Percentiles rank a stretch among this genome's conserved stretches.
These are phyloP conservation scores for Schizopygopsis pylzovi DNA, from an alignment of 2,797 vertebrate species.

Conservation along the genomic window DNA sequence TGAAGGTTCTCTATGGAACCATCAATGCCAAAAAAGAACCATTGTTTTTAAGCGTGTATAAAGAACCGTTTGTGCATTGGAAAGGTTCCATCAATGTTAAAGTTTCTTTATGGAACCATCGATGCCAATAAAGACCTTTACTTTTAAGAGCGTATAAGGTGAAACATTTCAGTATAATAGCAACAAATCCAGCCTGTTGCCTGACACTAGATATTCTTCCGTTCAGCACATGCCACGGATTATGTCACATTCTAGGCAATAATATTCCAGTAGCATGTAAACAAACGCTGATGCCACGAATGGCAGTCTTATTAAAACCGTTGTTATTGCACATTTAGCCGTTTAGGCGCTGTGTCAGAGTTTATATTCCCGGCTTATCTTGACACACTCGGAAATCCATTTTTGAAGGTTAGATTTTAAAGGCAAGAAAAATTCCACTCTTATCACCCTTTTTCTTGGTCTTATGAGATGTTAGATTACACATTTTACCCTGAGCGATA, in stretches of 20 bases:
- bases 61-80: neutral
- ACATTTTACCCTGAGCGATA: conserved; percentile 74
- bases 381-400: conserved; percentile 73
- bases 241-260: conserved; percentile 20
- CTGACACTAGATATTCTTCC: conserved; percentile 12
- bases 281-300: conserved; percentile 7
- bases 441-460: conserved; percentile 59
- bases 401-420: conserved; percentile 79
- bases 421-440: conserved; percentile 66
- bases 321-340: conserved; percentile 1
- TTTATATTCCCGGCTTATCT: conserved; percentile 71
- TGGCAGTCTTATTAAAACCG: conserved; percentile 7
- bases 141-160: neutral
- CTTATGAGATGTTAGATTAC: conserved; percentile 74
- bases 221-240: neutral
- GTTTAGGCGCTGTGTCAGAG: conserved; percentile 57
- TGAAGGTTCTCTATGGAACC: no score
- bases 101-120: neutral
- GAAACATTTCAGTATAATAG: neutral
- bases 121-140: neutral
- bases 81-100: neutral
- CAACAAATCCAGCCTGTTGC: neutral
- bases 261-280: conserved; percentile 13
- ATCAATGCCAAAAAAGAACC: no score
- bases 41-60: no score